Percentiles rank a stretch among this genome's conserved stretches.
phyloP scores from a whole-genome alignment of 2,797 vertebrate species.

The Anguilla pacifica region DNA sequence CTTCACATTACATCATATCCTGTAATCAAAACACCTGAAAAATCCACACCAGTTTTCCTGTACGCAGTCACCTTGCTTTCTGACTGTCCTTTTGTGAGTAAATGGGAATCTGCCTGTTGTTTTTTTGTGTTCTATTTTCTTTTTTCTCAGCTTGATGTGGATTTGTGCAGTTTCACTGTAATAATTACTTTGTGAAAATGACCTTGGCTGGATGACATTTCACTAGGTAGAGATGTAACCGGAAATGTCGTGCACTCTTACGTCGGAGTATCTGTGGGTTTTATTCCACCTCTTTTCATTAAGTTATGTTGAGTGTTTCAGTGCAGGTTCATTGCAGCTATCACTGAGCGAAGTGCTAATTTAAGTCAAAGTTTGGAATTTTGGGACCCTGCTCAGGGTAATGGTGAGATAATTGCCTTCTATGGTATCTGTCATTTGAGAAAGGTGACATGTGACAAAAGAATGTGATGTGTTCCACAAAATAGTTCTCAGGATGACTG shows the following conservation, averaged over 20 bases:
- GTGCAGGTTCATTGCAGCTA: background rate
- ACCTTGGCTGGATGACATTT: slow-evolving; percentile 22
- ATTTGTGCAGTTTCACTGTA: slow-evolving; percentile 41
- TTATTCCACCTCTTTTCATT: background rate
- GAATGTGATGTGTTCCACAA: background rate
- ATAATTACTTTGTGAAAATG: slow-evolving; percentile 21
- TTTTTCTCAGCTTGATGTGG: slow-evolving; percentile 42
- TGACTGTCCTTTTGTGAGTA: slow-evolving; percentile 29
- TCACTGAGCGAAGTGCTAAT: background rate
- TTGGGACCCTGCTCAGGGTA: background rate
- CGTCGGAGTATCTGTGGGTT: background rate
- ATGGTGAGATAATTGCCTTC: background rate
- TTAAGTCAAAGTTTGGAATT: background rate
- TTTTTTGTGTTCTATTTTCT: slow-evolving; percentile 22
- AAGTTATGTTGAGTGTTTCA: background rate
- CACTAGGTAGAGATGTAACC: slow-evolving; percentile 20
- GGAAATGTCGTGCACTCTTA: background rate
- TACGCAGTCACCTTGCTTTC: slow-evolving; percentile 47
- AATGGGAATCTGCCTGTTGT: slow-evolving; percentile 2
- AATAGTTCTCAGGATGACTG: background rate
- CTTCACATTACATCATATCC: slow-evolving; percentile 52
- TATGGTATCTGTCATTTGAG: background rate
- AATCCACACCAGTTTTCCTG: slow-evolving; percentile 41
- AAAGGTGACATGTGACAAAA: background rate
- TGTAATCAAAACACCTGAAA: slow-evolving; percentile 47